Base-by-base conservation (phyloP, 2,797 vertebrate genomes). In the Periparus ater region DNA sequence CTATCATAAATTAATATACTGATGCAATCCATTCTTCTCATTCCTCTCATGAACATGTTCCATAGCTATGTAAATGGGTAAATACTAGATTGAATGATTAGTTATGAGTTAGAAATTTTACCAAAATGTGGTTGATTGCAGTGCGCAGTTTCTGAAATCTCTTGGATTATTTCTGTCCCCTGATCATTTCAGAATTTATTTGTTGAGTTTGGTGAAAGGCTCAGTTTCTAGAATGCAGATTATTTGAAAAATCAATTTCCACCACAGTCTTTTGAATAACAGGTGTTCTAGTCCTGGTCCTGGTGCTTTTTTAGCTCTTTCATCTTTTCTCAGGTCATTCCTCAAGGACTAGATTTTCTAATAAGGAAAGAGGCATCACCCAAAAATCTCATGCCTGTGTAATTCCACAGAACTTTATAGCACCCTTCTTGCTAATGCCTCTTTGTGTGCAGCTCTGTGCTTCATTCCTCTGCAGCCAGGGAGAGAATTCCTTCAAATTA, bases 1-100 rank as follows among this genome's bases (percentile, higher is more conserved):
- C 61, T 71, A 91, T 87, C 76, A 89, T 89, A 91, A 93, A 92
- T 82, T 88, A 96, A 80, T 91, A 40, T 5, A 53, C 19, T 58
- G 38, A 62, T 76, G 30, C 67, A 82, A 60, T 51, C 32, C 30
- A 7, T 72, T 90, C 61, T 93, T 90, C 42, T 72, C 50, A 66
- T 58, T 84, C 57, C 29, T 74, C 57, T 85, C 44, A 40, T 38
- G 15, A 85, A 74, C 78, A 17, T 89, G 40, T 89, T 92, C 42
- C 23, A 23, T 91, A 75, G 73, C 34, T 71, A 20, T 54, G 65
- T 73, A 92, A 57, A 81, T 82, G 51, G 58, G 8, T 22, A 58
- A n/a, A 42, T 11, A 32, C 7, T 40, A 53, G 15, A 15, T 32
- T 4, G 4, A 79, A 42, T 8, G 16, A 36, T 48, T 73, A 42